phyloP scores from a whole-genome alignment of 2,888 invertebrate genomes.

The Mimumesa dahlbomi region DNA sequence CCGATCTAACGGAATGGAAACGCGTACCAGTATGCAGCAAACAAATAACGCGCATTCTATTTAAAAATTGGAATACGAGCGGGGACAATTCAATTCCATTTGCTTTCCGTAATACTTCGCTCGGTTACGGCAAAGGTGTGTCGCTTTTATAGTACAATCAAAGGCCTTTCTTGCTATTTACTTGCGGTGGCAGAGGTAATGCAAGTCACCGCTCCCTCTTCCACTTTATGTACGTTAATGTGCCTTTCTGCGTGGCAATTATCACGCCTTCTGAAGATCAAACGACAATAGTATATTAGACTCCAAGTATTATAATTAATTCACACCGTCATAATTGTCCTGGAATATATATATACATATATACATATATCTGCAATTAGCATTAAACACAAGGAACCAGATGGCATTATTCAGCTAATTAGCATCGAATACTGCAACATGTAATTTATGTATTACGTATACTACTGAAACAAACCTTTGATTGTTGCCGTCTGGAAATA shows the following conservation, averaged over 20 bases:
- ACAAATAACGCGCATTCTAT: not conserved
- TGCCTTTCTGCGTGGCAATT: slow-evolving; percentile 34
- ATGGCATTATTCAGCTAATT: too few relatives aligned
- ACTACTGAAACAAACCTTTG: too few relatives aligned
- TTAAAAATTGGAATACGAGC: not conserved
- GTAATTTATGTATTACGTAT: too few relatives aligned
- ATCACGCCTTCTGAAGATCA: slow-evolving; percentile 24
- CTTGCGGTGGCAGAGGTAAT: slow-evolving; percentile 27
- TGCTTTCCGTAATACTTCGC: slow-evolving; percentile 20
- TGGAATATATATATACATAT: too few relatives aligned
- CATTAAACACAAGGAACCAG: too few relatives aligned
- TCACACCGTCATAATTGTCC: too few relatives aligned
- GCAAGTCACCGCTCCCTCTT: slow-evolving; percentile 12
- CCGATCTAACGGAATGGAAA: too few relatives aligned
- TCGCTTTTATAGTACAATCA: slow-evolving; percentile 40
- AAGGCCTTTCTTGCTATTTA: slow-evolving; percentile 43
- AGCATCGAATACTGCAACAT: too few relatives aligned
- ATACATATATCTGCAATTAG: too few relatives aligned
- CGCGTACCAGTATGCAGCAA: not conserved
- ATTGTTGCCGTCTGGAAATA: too few relatives aligned
- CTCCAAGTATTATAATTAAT: too few relatives aligned
- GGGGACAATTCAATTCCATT: slow-evolving; percentile 37
- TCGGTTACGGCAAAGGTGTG: slow-evolving; percentile 17
- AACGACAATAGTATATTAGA: too few relatives aligned
- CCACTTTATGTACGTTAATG: not conserved